Evolutionary conservation across 2,113 vertebrate species (phyloP).

Genomic region (Nematolebias whitei): DNA sequence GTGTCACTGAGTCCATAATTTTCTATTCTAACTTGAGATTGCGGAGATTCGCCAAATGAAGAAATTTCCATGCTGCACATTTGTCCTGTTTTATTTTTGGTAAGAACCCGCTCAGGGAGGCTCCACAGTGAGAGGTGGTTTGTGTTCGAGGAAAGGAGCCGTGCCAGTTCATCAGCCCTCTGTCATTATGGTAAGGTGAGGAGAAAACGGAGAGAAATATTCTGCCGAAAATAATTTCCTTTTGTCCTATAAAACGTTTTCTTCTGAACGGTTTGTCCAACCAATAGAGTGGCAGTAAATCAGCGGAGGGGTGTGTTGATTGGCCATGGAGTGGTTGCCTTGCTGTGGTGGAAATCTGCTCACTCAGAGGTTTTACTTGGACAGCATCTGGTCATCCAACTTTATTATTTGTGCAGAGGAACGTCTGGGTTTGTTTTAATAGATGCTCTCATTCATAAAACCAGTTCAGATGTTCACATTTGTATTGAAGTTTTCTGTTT

Average conservation of each 20-base stretch:
- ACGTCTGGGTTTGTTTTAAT: slow-evolving; percentile 51
- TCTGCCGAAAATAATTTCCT: slow-evolving; percentile 60
- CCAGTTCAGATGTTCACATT: slow-evolving; percentile 14
- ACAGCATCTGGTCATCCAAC: slow-evolving; percentile 64
- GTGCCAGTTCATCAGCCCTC: slow-evolving; percentile 54
- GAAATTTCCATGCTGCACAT: slow-evolving; percentile 32
- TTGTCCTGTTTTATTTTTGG: slow-evolving; percentile 60
- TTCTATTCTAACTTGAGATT: slow-evolving; percentile 24
- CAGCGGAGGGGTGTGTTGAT: slow-evolving; percentile 32
- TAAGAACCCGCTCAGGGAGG: slow-evolving; percentile 45
- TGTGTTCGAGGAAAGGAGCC: slow-evolving; percentile 35
- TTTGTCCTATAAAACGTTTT: slow-evolving; percentile 50
- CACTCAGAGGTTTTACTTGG: slow-evolving; percentile 68
- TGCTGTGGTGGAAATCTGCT: slow-evolving; percentile 54
- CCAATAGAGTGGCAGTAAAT: slow-evolving; percentile 35
- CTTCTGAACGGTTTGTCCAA: slow-evolving; percentile 23
- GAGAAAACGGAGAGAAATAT: slow-evolving; percentile 42
- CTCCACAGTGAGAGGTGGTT: slow-evolving; percentile 26
- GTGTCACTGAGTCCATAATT: slow-evolving; percentile 34
- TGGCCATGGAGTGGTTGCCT: slow-evolving; percentile 55
- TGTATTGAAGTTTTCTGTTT: too few species aligned
- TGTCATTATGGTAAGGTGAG: slow-evolving; percentile 65
- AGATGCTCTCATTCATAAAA: slow-evolving; percentile 49
- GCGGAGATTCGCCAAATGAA: slow-evolving; percentile 42
- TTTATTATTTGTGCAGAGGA: not conserved